These are phyloP conservation scores for Peromyscus leucopus DNA, from an alignment of 2,113 vertebrate species.

Conservation along the genomic window DNA sequence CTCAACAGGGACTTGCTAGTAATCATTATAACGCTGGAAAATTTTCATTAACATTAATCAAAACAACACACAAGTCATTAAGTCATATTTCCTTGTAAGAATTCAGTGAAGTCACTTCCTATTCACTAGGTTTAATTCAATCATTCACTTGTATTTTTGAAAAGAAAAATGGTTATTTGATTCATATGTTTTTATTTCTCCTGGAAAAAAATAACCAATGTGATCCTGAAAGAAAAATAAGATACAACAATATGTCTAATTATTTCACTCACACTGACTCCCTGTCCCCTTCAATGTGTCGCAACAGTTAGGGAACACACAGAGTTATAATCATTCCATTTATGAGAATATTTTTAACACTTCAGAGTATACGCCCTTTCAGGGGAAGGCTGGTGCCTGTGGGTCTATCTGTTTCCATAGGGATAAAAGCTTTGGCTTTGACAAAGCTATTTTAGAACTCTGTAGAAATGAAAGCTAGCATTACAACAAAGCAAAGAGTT, in stretches of 20 bases:
- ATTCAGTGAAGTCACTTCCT: not conserved
- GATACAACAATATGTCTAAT: not conserved
- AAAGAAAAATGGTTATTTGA: slow-evolving; percentile 46
- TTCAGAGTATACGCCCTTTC: not conserved
- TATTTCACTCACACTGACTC: slow-evolving; percentile 23
- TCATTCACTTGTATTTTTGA: slow-evolving; percentile 25
- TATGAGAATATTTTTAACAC: not conserved
- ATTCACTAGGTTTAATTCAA: not conserved
- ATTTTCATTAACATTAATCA: not conserved
- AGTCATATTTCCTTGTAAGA: not conserved
- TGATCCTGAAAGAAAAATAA: slow-evolving; percentile 23
- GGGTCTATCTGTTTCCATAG: not conserved
- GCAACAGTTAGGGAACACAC: not conserved
- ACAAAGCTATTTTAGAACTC: slow-evolving; percentile 10
- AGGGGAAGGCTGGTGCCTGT: not conserved
- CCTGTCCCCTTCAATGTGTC: not conserved
- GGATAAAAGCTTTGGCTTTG: not conserved
- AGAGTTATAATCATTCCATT: not conserved
- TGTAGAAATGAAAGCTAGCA: not conserved
- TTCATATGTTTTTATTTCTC: slow-evolving; percentile 29
- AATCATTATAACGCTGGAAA: not conserved
- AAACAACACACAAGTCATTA: not conserved
- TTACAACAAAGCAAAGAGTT: not conserved
- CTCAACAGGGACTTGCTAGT: not conserved
- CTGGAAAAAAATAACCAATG: not conserved